Percentiles rank a stretch among this genome's conserved stretches.
These are phyloP conservation scores for Aptenodytes patagonicus DNA, from an alignment of 2,113 vertebrate genomes.

Conservation along the genomic window DNA sequence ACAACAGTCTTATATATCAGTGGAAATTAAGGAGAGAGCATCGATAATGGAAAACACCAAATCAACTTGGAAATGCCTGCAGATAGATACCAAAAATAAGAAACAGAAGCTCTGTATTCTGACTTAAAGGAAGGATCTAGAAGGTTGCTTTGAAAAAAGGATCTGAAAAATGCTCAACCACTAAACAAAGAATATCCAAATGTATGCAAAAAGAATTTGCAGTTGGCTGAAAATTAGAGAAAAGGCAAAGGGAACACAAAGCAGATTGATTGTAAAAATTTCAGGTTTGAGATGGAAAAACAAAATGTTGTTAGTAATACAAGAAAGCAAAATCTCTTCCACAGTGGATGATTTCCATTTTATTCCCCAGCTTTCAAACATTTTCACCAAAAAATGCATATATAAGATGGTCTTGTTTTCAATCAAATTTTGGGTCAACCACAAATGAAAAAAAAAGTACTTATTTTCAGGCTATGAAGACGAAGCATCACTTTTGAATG, in stretches of 20 bases:
- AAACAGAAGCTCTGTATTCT: not conserved
- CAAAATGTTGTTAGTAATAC: not conserved
- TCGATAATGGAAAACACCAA: not conserved
- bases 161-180: not conserved
- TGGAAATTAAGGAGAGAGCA: not conserved
- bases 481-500: not conserved
- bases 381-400: not conserved
- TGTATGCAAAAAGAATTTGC: not conserved
- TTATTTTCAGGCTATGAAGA: not conserved
- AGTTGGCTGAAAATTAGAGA: not conserved
- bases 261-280: not conserved
- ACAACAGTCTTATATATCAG: not conserved
- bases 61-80: not conserved
- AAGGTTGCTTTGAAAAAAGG: not conserved
- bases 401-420: not conserved
- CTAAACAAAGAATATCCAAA: not conserved
- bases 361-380: not conserved
- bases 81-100: not conserved
- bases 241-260: not conserved
- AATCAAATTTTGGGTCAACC: not conserved
- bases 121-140: not conserved
- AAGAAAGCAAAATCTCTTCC: not conserved
- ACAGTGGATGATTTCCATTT: not conserved
- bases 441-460: slow-evolving; percentile 31
- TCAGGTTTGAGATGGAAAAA: not conserved